Percentiles rank a stretch among this genome's conserved stretches.
Evolutionary conservation across 2,888 invertebrate species (phyloP).

Genomic region (Temnothorax ravouxi): DNA sequence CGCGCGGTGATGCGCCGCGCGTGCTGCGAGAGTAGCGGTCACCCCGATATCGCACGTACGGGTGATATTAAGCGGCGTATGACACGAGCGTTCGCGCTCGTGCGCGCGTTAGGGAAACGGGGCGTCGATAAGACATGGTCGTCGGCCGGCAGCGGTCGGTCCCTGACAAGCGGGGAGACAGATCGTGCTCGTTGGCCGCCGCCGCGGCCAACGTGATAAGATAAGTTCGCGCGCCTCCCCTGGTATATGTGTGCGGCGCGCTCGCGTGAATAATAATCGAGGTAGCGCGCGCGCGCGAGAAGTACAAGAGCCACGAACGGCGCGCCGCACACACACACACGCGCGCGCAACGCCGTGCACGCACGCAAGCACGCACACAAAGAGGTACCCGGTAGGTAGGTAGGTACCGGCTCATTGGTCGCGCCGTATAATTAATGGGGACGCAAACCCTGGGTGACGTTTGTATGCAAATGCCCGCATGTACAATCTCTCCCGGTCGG

Average conservation of each 20-base stretch:
- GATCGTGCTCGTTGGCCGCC: slow-evolving; percentile 61
- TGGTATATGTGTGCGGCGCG: slow-evolving; percentile 46
- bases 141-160: slow-evolving; percentile 44
- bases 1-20: neutral
- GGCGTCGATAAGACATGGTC: slow-evolving; percentile 63
- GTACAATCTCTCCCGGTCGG: slow-evolving; percentile 56
- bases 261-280: slow-evolving; percentile 59
- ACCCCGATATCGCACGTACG: slow-evolving; percentile 1
- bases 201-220: slow-evolving; percentile 52
- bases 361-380: neutral
- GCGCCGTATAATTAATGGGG: slow-evolving; percentile 81
- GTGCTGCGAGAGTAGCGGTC: neutral
- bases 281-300: slow-evolving; percentile 17
- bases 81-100: slow-evolving; percentile 14
- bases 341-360: neutral
- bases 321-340: neutral
- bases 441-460: slow-evolving; percentile 81
- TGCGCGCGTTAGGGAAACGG: slow-evolving; percentile 37
- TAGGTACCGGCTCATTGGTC: slow-evolving; percentile 80
- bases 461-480: slow-evolving; percentile 79
- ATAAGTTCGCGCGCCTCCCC: slow-evolving; percentile 50
- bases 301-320: neutral
- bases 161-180: slow-evolving; percentile 51
- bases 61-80: slow-evolving; percentile 27
- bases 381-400: slow-evolving; percentile 56